Conservation (phyloP, 2,888 invertebrate genomes). For the Drosophila fungiperda region DNA sequence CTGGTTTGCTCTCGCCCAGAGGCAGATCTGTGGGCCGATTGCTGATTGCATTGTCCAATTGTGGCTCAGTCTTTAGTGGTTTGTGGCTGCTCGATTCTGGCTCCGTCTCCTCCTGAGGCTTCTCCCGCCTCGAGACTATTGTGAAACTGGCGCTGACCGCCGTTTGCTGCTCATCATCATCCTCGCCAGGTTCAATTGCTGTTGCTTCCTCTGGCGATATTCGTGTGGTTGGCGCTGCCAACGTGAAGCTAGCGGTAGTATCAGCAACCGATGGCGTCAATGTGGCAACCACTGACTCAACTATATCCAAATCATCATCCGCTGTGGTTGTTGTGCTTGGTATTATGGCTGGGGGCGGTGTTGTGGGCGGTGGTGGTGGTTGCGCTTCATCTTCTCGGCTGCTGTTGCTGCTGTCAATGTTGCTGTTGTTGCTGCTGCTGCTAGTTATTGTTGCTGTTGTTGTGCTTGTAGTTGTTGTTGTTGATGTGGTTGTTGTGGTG, state of each 20-base stretch:
- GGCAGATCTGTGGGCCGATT: constrained; percentile 64
- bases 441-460: constrained; percentile 44
- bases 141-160: constrained; percentile 81
- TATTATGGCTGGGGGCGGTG: constrained; percentile 69
- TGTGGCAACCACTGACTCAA: constrained; percentile 59
- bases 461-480: constrained; percentile 46
- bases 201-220: constrained; percentile 17
- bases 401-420: constrained; percentile 45
- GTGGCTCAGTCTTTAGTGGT: constrained; percentile 71
- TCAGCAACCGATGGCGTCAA: constrained; percentile 55
- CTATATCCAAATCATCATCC: constrained; percentile 66
- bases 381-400: constrained; percentile 54
- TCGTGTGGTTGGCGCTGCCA: constrained; percentile 65
- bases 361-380: constrained; percentile 85
- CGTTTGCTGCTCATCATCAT: constrained; percentile 45
- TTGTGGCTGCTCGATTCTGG: constrained; percentile 34
- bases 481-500: constrained; percentile 49
- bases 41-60: constrained; percentile 26
- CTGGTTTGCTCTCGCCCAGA: constrained; percentile 39
- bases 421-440: constrained; percentile 52
- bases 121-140: constrained; percentile 77
- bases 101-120: constrained; percentile 45
- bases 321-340: constrained; percentile 85
- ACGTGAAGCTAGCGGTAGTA: constrained; percentile 82
- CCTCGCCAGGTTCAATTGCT: constrained; percentile 25